A percentile compares a stretch with the other conserved stretches of the same genome.
Evolutionary conservation across 35 echinoderm and acorn worm genomes (phyloP).

Genomic region (Ophioderma brevispina): DNA sequence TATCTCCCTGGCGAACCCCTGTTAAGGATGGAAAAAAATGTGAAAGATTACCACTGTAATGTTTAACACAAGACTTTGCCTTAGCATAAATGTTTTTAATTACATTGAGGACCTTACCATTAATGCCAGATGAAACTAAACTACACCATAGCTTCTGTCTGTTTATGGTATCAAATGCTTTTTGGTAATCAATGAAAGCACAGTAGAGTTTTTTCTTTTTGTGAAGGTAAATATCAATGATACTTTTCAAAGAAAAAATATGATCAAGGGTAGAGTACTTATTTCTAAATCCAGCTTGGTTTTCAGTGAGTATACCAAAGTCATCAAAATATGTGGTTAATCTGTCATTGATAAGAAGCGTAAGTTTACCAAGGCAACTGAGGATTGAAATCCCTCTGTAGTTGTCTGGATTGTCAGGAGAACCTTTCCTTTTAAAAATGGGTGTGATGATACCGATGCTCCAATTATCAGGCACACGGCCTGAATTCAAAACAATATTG

Average conservation of each 20-base stretch:
- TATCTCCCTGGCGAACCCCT: not conserved
- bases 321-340: not conserved
- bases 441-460: not conserved
- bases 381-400: not conserved
- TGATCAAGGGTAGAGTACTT: not conserved
- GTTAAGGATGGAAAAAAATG: not conserved
- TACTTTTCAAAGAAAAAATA: not conserved
- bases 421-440: slow-evolving; percentile 9
- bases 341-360: not conserved
- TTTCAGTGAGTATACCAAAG: not conserved
- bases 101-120: not conserved
- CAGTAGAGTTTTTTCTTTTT: not conserved
- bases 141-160: not conserved
- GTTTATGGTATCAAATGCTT: not conserved
- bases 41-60: not conserved
- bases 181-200: not conserved
- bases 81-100: not conserved
- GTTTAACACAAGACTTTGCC: not conserved
- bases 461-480: not conserved
- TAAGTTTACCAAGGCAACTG: not conserved
- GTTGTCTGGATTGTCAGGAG: not conserved
- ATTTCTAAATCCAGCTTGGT: not conserved
- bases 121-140: not conserved
- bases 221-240: not conserved
- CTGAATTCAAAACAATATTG: not conserved